A percentile compares a stretch with the other conserved stretches of the same genome.
Conservation (phyloP, 2,888 invertebrate genomes). For the Heliothis peltigera region DNA sequence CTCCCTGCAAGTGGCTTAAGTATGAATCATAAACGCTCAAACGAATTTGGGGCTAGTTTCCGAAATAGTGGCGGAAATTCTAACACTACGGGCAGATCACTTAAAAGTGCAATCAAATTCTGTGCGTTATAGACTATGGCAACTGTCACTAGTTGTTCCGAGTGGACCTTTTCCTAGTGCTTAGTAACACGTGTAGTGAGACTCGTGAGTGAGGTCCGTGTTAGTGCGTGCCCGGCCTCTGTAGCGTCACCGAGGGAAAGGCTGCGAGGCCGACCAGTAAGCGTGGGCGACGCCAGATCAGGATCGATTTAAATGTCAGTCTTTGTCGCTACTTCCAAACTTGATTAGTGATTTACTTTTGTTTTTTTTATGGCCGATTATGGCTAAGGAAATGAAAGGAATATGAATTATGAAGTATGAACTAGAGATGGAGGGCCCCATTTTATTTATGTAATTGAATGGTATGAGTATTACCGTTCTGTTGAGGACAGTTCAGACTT, state of each 20-base stretch:
- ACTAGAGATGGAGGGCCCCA: not conserved
- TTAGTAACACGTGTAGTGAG: constrained; percentile 4
- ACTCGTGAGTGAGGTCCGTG: constrained; percentile 38
- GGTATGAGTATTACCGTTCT: not conserved
- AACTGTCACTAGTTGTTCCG: not conserved
- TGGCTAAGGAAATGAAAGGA: constrained; percentile 8
- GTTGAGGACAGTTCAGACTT: not conserved
- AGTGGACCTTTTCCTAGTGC: constrained; percentile 13
- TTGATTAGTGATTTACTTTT: constrained; percentile 22
- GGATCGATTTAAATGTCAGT: constrained; percentile 64
- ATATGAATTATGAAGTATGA: not conserved
- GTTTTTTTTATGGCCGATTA: constrained; percentile 16
- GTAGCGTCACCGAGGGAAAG: constrained; percentile 72
- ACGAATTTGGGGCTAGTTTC: too few relatives aligned
- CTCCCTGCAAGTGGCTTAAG: too few relatives aligned
- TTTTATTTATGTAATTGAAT: not conserved
- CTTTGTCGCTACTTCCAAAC: constrained; percentile 37
- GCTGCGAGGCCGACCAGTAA: constrained; percentile 68
- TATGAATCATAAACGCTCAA: too few relatives aligned
- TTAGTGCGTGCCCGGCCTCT: constrained; percentile 55
- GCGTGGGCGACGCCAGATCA: constrained; percentile 62
- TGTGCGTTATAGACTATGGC: not conserved
- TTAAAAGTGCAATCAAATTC: not conserved
- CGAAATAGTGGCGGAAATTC: too few relatives aligned
- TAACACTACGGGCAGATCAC: too few relatives aligned